Percentiles rank a stretch among this genome's conserved stretches.
Evolutionary conservation across 2,797 vertebrate species (phyloP).

Genomic region (Tangara arthus): DNA sequence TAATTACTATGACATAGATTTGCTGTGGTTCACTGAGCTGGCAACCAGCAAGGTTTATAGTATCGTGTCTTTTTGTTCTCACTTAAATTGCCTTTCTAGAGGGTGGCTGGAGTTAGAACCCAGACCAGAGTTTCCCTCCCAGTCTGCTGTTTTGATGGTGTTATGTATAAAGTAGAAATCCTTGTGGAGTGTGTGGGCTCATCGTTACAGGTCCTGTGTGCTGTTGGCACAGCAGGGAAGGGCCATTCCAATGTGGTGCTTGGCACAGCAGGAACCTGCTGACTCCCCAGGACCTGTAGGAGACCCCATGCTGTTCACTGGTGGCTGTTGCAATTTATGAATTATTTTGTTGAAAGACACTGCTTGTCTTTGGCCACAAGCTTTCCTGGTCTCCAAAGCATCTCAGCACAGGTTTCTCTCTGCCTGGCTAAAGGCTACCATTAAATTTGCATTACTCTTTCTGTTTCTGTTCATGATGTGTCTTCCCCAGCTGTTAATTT

Average conservation of each 20-base stretch:
- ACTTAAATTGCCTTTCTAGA: background rate
- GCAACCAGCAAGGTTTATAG: slow-evolving; percentile 3
- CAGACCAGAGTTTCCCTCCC: background rate
- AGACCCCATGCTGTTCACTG: background rate
- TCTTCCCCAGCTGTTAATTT: background rate
- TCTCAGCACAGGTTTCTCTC: background rate
- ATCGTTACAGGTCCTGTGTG: fast-evolving
- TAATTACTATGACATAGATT: slow-evolving; percentile 40
- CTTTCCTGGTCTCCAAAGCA: background rate
- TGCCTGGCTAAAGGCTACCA: background rate
- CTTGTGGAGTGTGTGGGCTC: fast-evolving
- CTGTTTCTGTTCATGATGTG: background rate
- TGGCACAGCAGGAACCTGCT: background rate
- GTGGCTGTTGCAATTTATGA: background rate
- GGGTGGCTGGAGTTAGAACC: background rate
- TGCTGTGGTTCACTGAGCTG: slow-evolving; percentile 45
- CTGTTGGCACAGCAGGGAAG: background rate
- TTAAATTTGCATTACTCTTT: background rate
- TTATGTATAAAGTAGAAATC: background rate
- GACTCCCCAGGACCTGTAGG: background rate
- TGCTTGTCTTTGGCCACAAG: background rate
- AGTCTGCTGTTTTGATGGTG: background rate
- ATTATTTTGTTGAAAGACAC: background rate
- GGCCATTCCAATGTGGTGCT: background rate
- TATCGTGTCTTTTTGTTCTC: background rate